Evolutionary conservation across 2,888 invertebrate species (phyloP).

Genomic region (Chrysolina oricalcia): DNA sequence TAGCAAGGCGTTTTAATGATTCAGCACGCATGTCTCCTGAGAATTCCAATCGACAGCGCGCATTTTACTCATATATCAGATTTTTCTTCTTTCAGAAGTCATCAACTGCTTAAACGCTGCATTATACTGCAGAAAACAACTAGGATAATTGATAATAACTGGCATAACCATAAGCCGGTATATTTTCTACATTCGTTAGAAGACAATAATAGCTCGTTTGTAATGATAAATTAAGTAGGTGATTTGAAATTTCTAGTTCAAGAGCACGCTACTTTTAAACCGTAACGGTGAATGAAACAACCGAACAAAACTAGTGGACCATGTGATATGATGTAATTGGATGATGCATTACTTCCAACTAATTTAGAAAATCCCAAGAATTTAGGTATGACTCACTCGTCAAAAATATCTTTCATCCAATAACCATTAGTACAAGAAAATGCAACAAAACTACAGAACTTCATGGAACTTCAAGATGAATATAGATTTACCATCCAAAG

Average conservation of each 20-base stretch:
- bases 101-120: background rate
- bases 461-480: no score
- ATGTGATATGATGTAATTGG: constrained; percentile 14
- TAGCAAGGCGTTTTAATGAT: constrained; percentile 48
- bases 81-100: background rate
- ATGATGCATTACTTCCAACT: background rate
- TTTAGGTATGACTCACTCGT: background rate
- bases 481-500: no score
- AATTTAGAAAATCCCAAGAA: constrained; percentile 6
- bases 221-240: constrained; percentile 1
- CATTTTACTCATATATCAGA: background rate
- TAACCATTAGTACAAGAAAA: no score
- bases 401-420: background rate
- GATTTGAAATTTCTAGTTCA: constrained; percentile 14
- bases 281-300: constrained; percentile 16
- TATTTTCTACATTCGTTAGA: constrained; percentile 1
- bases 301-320: constrained; percentile 14
- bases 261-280: constrained; percentile 19
- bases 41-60: constrained; percentile 38
- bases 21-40: constrained; percentile 43
- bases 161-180: background rate
- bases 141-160: background rate
- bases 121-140: constrained; percentile 1
- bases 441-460: no score
- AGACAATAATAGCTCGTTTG: constrained; percentile 2